A percentile compares a stretch with the other conserved stretches of the same genome.
Evolutionary conservation across 2,113 vertebrate genomes (phyloP).

Genomic region (Uropsilus gracilis): DNA sequence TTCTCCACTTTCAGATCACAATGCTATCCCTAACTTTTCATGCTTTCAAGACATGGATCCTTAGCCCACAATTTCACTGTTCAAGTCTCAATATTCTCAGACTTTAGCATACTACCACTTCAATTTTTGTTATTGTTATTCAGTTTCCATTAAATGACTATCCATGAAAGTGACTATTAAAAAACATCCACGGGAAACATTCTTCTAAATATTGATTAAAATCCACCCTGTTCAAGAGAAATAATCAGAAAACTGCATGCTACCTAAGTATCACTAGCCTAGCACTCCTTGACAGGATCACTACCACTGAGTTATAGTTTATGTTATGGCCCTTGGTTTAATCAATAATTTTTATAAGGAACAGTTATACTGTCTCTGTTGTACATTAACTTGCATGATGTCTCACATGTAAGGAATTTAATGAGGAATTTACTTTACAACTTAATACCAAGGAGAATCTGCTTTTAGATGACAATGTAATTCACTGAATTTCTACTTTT

Average conservation of each 20-base stretch:
- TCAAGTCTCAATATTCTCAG: conserved; percentile 2
- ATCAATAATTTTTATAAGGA: neutral
- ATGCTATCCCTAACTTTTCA: neutral
- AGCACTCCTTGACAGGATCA: neutral
- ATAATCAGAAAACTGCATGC: neutral
- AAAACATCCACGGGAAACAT: conserved; percentile 19
- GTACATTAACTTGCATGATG: neutral
- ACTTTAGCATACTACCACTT: neutral
- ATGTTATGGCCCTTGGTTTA: neutral
- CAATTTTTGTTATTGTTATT: neutral
- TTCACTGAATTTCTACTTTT: neutral
- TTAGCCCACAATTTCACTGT: neutral
- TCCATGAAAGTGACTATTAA: conserved; percentile 19
- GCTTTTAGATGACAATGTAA: neutral
- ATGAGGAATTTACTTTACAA: neutral
- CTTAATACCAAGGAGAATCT: neutral
- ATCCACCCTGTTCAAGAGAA: neutral
- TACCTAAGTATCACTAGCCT: neutral
- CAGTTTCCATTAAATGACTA: neutral
- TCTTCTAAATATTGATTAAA: neutral
- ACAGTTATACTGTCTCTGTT: neutral
- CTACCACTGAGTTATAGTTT: neutral
- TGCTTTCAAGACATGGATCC: neutral
- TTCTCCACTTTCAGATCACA: neutral
- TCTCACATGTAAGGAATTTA: neutral